A percentile compares a stretch with the other conserved stretches of the same genome.
Evolutionary conservation across 2,113 vertebrate species (phyloP).

Genomic region (Ranitomeya variabilis): DNA sequence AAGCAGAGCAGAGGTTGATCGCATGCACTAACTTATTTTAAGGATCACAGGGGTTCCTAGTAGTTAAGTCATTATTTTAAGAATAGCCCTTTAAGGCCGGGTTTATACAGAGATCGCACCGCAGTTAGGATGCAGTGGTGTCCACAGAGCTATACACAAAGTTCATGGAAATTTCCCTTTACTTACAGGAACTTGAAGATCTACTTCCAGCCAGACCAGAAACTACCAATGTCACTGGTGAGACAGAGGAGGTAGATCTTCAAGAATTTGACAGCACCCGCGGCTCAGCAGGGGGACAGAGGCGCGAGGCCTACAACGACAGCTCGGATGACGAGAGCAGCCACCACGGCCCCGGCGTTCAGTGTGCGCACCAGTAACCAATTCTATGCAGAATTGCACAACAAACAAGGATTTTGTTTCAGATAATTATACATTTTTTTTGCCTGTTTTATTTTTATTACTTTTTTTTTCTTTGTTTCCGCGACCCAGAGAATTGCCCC

Average conservation of each 20-base stretch:
- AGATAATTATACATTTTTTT: slow-evolving; percentile 50
- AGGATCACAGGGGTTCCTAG: too few species aligned
- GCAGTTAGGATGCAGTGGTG: background rate
- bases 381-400: slow-evolving; percentile 69
- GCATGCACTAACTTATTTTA: too few species aligned
- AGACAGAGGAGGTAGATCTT: slow-evolving; percentile 94
- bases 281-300: slow-evolving; percentile 85
- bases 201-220: slow-evolving; percentile 93
- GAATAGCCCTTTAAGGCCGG: too few species aligned
- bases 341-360: slow-evolving; percentile 94
- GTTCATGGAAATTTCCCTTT: slow-evolving; percentile 23
- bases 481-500: slow-evolving; percentile 70
- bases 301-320: slow-evolving; percentile 95
- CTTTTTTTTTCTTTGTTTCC: slow-evolving; percentile 66
- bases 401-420: slow-evolving; percentile 70
- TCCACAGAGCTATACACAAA: background rate
- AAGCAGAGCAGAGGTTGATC: too few species aligned
- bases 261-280: slow-evolving; percentile 91
- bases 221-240: slow-evolving; percentile 82
- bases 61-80: too few species aligned
- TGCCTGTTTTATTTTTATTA: slow-evolving; percentile 34
- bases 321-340: slow-evolving; percentile 96
- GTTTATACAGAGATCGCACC: too few species aligned
- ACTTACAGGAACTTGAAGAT: slow-evolving; percentile 90
- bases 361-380: slow-evolving; percentile 94